phyloP scores from a whole-genome alignment of 2,797 vertebrate species.

The Ptychobarbus kaznakovi region DNA sequence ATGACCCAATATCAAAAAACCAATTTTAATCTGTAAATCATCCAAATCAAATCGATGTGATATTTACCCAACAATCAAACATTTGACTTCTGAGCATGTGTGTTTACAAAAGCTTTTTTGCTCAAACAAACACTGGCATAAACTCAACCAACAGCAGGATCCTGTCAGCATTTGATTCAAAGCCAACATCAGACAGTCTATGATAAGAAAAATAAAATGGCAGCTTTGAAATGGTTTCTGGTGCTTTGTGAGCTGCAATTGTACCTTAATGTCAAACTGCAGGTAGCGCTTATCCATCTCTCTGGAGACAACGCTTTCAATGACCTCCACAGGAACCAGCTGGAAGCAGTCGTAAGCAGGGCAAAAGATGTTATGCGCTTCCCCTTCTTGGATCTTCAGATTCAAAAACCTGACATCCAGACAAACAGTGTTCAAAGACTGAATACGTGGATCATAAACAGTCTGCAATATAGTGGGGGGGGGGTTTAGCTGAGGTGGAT shows the following conservation, averaged over 20 bases:
- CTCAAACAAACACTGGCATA: conserved; percentile 10
- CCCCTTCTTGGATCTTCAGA: conserved; percentile 98
- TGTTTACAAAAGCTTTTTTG: conserved; percentile 25
- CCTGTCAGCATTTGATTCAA: conserved; percentile 32
- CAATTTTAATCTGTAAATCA: not conserved
- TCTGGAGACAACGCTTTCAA: conserved; percentile 97
- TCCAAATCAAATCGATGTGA: not conserved
- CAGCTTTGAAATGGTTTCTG: conserved; percentile 32
- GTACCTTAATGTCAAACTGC: conserved; percentile 98
- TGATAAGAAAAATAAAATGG: conserved; percentile 23
- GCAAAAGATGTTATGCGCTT: conserved; percentile 99
- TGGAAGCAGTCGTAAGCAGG: conserved; percentile 98
- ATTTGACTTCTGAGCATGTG: conserved; percentile 16
- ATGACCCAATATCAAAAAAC: not conserved
- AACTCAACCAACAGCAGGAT: conserved; percentile 10
- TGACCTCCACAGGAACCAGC: conserved; percentile 97
- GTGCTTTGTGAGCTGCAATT: conserved; percentile 18
- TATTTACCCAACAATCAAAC: conserved; percentile 30
- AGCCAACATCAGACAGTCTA: conserved; percentile 13
- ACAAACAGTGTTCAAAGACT: conserved; percentile 7
- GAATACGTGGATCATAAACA: conserved; percentile 14
- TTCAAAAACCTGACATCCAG: conserved; percentile 89
- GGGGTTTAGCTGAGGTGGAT: not conserved
- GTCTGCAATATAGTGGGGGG: not conserved
- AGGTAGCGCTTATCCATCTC: conserved; percentile 99